Evolutionary conservation across 1,140 invertebrate genomes (phyloP).

Genomic region (Lepidotrigona ventralis): DNA sequence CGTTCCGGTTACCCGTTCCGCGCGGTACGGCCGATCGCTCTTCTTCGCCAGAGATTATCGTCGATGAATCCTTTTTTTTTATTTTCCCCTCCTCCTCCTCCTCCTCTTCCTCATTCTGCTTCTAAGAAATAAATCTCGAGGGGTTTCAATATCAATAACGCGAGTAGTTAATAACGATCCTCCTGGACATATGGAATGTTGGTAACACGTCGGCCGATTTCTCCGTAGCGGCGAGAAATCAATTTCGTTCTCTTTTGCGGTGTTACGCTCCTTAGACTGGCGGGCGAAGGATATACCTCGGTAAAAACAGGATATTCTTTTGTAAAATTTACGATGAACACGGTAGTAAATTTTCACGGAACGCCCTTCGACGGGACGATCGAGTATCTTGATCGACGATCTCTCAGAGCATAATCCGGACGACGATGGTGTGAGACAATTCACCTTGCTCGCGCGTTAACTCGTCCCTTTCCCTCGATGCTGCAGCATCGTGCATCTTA

Average conservation of each 20-base stretch:
- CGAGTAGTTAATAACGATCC: neutral
- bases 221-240: neutral
- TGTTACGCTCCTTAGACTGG: neutral
- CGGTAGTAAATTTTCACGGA: neutral
- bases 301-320: neutral
- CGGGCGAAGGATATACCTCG: neutral
- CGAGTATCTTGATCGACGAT: constrained; percentile 30
- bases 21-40: constrained; percentile 54
- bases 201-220: neutral
- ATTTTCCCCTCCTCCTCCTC: neutral
- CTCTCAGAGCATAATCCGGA: neutral
- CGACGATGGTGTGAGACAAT: constrained; percentile 7
- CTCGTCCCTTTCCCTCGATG: neutral
- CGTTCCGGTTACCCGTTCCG: constrained; percentile 78
- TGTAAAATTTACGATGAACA: neutral
- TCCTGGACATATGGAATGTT: no score
- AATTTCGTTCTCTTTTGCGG: neutral
- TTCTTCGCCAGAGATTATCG: constrained; percentile 29
- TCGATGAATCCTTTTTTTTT: constrained; percentile 3
- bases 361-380: neutral
- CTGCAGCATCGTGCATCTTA: constrained; percentile 5
- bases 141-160: neutral
- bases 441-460: neutral
- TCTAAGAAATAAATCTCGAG: neutral
- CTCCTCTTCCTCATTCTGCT: no score